Evolutionary conservation across 2,888 invertebrate species (phyloP).

Genomic region (Drosophila parthenogenetica): DNA sequence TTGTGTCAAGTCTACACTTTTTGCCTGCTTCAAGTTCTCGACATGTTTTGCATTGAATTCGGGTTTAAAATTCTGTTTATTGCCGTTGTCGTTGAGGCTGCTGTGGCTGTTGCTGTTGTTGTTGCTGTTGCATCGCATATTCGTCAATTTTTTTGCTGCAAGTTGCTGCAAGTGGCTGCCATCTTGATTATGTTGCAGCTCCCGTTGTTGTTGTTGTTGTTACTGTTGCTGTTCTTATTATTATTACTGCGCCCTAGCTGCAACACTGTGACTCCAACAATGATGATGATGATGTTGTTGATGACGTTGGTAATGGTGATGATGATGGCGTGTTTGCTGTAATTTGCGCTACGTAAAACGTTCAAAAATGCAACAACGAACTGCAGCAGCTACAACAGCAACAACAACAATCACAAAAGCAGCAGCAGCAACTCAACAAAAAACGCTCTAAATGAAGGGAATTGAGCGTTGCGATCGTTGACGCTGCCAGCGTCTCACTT

Average conservation of each 20-base stretch:
- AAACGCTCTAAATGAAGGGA: constrained; percentile 80
- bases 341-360: constrained; percentile 83
- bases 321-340: constrained; percentile 83
- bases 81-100: constrained; percentile 43
- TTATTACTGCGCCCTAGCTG: constrained; percentile 59
- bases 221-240: constrained; percentile 55
- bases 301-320: constrained; percentile 62
- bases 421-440: constrained; percentile 52
- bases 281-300: constrained; percentile 46
- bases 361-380: constrained; percentile 79
- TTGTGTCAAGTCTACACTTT: constrained; percentile 72
- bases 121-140: constrained; percentile 67
- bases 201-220: constrained; percentile 52
- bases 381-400: constrained; percentile 46
- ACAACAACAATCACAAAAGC: constrained; percentile 29
- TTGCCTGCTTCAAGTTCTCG: constrained; percentile 48
- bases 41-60: constrained; percentile 80
- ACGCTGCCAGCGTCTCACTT: constrained; percentile 65
- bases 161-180: constrained; percentile 75
- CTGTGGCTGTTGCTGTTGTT: constrained; percentile 31
- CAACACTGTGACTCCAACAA: constrained; percentile 49
- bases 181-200: constrained; percentile 77
- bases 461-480: constrained; percentile 80
- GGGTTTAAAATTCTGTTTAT: constrained; percentile 78
- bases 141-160: constrained; percentile 69